Evolutionary conservation across 2,888 invertebrate species (phyloP), one percentile per base, ranked within the genome.

Genomic region (Corbicula japonica): DNA sequence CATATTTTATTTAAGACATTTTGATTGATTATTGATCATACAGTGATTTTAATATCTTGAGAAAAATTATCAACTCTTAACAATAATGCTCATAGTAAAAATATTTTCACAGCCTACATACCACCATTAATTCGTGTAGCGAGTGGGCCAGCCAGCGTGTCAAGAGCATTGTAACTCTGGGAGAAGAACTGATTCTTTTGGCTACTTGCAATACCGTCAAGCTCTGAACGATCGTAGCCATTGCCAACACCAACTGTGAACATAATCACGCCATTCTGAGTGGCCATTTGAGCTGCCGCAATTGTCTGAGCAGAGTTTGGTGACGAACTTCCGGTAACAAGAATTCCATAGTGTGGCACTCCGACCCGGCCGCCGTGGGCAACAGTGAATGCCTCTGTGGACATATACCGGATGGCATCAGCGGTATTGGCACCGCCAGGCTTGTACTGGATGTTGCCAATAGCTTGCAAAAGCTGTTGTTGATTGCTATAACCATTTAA

Each of bases 201-300:
- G 44, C 83, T 85, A 23, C 86, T 84, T 15, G 87, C 77, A 32
- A 85, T 78, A 15, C 80, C 69, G 21, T 85, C 69, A 30, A 88
- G 77, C 56, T 87, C 84, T 10, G 62, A 52, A 15, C 82, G 83
- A 18, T 41, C 76, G 50, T 85, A 65, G 4, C 88, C 87, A 34
- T 63, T 80, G n/a, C 91, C 91, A 48, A 89, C 81, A 18, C 88
- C 90, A 8, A 90, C 86, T 30, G 87, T 87, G 66, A 88, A 90
- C 66, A 91, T 32, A 28, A 62, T 84, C 21, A 88, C 80, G 15
- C 91, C 90, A 61, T 76, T 73, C 8, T 84, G 66, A 38, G 80
- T 76, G 8, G 89, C 89, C 8, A 66, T 58, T 23, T 84, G 35
- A 6, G 89, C 89, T 56, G 86, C 88, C 61, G 71, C 62, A 5